Percentiles rank a stretch among this genome's conserved stretches.
phyloP scores from a whole-genome alignment of 2,113 vertebrate genomes.

The Ptilorrhoa leucosticta region DNA sequence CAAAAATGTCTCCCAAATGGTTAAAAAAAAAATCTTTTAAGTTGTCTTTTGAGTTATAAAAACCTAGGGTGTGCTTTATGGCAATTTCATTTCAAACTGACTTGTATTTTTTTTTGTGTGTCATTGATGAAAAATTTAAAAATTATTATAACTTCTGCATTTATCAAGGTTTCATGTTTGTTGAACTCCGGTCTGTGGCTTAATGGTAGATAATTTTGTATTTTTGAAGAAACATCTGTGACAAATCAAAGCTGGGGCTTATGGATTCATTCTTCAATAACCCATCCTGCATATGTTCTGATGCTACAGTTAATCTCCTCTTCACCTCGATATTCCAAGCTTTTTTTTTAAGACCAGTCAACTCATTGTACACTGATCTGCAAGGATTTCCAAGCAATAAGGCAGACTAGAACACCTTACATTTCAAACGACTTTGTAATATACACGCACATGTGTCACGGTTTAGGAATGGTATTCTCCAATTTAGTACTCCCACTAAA shows the following conservation, averaged over 20 bases:
- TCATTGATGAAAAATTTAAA: conserved; percentile 13
- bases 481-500: not conserved
- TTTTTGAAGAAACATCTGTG: conserved; percentile 26
- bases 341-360: not conserved
- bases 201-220: conserved; percentile 17
- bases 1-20: not conserved
- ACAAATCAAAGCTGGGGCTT: not conserved
- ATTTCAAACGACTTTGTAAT: conserved; percentile 7
- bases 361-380: not conserved
- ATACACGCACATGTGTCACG: not conserved
- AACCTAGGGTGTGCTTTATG: not conserved
- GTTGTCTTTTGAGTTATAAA: conserved; percentile 42
- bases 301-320: not conserved
- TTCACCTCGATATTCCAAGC: not conserved
- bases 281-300: not conserved
- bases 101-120: not conserved
- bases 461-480: not conserved
- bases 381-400: not conserved
- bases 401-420: not conserved
- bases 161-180: conserved; percentile 36
- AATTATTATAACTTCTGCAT: conserved; percentile 23
- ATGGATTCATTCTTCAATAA: not conserved
- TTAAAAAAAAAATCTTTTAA: not conserved
- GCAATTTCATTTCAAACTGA: conserved; percentile 37
- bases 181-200: not conserved